These are phyloP conservation scores for Drosophila borealis DNA, from an alignment of 2,888 invertebrate species.

Conservation along the genomic window DNA sequence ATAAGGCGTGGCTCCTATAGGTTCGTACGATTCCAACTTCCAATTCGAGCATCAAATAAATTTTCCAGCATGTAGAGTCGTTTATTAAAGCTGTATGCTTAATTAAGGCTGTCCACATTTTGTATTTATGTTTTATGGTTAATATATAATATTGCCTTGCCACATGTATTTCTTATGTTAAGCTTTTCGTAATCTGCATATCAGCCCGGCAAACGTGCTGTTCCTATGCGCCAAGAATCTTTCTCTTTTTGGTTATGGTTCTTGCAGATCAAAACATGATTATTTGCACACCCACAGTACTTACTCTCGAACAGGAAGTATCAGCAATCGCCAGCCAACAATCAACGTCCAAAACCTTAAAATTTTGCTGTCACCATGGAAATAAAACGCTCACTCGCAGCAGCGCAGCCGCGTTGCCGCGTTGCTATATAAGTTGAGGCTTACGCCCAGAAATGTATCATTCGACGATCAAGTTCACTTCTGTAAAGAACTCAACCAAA, in stretches of 20 bases:
- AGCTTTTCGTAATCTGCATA: constrained; percentile 29
- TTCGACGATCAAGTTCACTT: constrained; percentile 71
- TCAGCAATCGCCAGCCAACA: constrained; percentile 61
- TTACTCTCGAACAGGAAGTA: constrained; percentile 75
- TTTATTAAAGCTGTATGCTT: not conserved
- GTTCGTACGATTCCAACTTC: too few species aligned
- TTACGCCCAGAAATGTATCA: constrained; percentile 73
- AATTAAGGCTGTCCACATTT: not conserved
- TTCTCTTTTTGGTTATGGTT: constrained; percentile 62
- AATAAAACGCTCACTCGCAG: constrained; percentile 51
- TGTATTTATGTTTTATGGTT: too few species aligned
- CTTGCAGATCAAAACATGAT: constrained; percentile 42
- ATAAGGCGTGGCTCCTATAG: too few species aligned
- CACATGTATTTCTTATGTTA: constrained; percentile 21
- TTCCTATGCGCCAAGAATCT: constrained; percentile 41
- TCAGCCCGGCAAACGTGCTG: constrained; percentile 1
- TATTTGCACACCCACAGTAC: constrained; percentile 68
- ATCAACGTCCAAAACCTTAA: constrained; percentile 55
- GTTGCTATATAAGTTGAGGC: constrained; percentile 76
- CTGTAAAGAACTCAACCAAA: constrained; percentile 74
- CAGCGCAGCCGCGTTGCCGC: constrained; percentile 45
- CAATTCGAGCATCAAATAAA: too few species aligned
- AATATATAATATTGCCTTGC: not conserved
- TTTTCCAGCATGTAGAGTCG: too few species aligned
- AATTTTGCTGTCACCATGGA: constrained; percentile 73